These are phyloP conservation scores for Lycopodina hypogea DNA, from an alignment of 37 sponge, comb jelly and placozoan species.

Conservation along the genomic window DNA sequence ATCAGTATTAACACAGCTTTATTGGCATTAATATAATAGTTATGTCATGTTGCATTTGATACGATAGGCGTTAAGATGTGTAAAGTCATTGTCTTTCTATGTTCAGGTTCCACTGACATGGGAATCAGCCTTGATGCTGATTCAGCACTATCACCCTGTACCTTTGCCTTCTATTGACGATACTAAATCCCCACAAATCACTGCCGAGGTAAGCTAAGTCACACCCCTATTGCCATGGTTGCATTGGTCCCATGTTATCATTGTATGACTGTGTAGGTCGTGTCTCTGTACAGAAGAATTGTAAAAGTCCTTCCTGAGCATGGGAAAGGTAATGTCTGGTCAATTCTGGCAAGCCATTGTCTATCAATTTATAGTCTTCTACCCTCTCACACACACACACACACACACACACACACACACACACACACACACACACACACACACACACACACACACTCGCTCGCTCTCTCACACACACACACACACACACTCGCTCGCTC, in stretches of 20 bases:
- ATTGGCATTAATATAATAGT: no score
- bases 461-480: no score
- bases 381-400: not conserved
- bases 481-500: not conserved
- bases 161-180: slow-evolving; percentile 57
- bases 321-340: slow-evolving; percentile 27
- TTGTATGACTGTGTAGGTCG: slow-evolving; percentile 23
- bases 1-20: no score
- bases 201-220: slow-evolving; percentile 43
- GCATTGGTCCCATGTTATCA: not conserved
- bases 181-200: slow-evolving; percentile 37
- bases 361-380: no score
- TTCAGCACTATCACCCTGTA: slow-evolving; percentile 57
- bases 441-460: not conserved
- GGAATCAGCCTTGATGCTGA: slow-evolving; percentile 53
- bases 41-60: no score
- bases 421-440: slow-evolving; percentile 10
- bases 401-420: slow-evolving; percentile 10
- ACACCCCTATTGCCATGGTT: no score
- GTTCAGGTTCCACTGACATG: slow-evolving; percentile 58
- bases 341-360: no score
- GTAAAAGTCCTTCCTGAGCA: slow-evolving; percentile 38
- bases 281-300: slow-evolving; percentile 55
- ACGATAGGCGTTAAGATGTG: no score
- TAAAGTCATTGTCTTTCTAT: not conserved